These are phyloP conservation scores for Aspidoscelis tigris DNA, from an alignment of 2,113 vertebrate genomes.

Conservation along the genomic window DNA sequence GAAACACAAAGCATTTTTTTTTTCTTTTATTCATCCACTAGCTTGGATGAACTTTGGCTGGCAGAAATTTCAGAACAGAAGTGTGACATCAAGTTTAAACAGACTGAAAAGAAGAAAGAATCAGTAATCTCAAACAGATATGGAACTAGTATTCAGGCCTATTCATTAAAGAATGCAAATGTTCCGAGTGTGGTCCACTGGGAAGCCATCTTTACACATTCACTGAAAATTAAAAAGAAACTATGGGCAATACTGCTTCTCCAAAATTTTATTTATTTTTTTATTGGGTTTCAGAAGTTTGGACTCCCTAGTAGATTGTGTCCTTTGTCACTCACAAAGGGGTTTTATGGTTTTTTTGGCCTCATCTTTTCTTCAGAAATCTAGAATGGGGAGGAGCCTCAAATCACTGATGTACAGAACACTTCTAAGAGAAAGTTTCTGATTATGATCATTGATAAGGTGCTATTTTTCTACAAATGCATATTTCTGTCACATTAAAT, in stretches of 20 bases:
- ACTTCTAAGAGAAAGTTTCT: not conserved
- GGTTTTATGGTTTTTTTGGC: not conserved
- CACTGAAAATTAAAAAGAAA: not conserved
- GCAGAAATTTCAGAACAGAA: not conserved
- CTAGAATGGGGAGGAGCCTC: not conserved
- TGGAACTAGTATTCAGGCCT: constrained; percentile 2
- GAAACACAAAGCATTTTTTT: constrained; percentile 22
- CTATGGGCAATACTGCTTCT: not conserved
- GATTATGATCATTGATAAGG: not conserved
- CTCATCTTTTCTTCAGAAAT: not conserved
- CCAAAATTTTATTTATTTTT: constrained; percentile 1
- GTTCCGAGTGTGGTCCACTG: not conserved
- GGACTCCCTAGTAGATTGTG: not conserved
- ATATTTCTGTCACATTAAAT: not conserved
- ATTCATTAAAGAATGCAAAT: constrained; percentile 32
- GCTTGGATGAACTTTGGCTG: constrained; percentile 12
- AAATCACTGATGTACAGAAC: not conserved
- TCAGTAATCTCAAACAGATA: constrained; percentile 21
- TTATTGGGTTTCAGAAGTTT: not conserved
- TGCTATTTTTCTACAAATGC: not conserved
- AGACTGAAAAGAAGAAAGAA: constrained; percentile 19
- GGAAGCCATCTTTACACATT: constrained; percentile 7
- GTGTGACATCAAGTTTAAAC: constrained; percentile 6
- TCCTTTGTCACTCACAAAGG: constrained; percentile 4
- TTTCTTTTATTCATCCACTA: not conserved